phyloP scores from a whole-genome alignment of 64 coral and sea anemone genomes.

The Porites lutea region DNA sequence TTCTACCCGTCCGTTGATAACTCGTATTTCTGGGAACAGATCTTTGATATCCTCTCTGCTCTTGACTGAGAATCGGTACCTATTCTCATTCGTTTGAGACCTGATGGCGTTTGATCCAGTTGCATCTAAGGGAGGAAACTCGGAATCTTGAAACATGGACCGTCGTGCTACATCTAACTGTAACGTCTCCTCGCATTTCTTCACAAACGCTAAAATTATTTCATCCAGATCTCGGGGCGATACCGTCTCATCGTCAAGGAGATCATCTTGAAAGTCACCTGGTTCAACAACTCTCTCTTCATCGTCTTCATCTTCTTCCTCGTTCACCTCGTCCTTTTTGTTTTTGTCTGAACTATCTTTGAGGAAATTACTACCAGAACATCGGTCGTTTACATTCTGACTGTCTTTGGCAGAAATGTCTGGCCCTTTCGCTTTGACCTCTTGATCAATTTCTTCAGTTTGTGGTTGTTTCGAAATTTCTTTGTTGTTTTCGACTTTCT shows the following conservation, averaged over 20 bases:
- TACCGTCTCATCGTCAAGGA: constrained; percentile 65
- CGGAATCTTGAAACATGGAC: constrained; percentile 53
- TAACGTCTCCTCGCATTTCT: constrained; percentile 60
- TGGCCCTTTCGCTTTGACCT: neutral
- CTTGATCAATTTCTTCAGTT: neutral
- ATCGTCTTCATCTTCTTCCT: neutral
- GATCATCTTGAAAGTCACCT: constrained; percentile 28
- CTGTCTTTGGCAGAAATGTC: neutral
- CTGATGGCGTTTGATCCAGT: neutral
- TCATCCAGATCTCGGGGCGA: constrained; percentile 68
- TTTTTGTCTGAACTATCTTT: neutral
- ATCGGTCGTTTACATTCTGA: neutral
- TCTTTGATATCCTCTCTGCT: neutral
- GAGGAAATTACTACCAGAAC: neutral
- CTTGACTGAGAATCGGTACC: neutral
- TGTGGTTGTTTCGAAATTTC: neutral
- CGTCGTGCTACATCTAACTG: neutral
- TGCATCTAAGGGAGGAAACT: constrained; percentile 61
- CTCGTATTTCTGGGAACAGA: constrained; percentile 8
- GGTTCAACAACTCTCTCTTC: neutral
- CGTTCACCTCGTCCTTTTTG: neutral
- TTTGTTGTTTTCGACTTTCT: neutral
- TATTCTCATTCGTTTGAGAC: neutral
- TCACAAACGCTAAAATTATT: constrained; percentile 78
- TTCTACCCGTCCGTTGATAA: constrained; percentile 59